Evolutionary conservation across 2,113 vertebrate genomes (phyloP).

Genomic region (Daubentonia madagascariensis): DNA sequence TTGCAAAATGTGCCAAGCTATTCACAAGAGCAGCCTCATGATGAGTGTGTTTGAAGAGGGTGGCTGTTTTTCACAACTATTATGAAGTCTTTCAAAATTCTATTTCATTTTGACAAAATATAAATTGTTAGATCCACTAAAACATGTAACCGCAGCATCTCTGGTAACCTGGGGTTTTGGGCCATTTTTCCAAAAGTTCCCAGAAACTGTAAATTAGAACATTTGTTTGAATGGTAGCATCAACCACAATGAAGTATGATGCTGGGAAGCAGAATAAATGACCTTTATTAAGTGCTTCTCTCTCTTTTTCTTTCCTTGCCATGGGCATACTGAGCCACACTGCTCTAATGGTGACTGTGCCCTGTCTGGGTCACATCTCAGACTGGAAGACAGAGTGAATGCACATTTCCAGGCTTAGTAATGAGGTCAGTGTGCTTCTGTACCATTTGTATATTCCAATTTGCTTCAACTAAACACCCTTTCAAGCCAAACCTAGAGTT

Average conservation of each 20-base stretch:
- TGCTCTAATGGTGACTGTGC: not conserved
- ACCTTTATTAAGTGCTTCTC: not conserved
- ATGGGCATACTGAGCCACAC: not conserved
- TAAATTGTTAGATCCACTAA: conserved; percentile 11
- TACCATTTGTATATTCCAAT: too few relatives aligned
- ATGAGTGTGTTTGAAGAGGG: not conserved
- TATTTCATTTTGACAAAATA: conserved; percentile 63
- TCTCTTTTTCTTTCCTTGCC: not conserved
- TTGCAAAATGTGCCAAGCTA: not conserved
- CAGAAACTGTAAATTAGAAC: conserved; percentile 30
- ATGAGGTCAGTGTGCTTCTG: not conserved
- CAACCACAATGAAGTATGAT: not conserved
- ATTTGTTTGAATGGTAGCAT: not conserved
- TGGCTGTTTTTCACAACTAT: not conserved
- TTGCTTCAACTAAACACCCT: not conserved
- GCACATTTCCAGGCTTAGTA: not conserved
- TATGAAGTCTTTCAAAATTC: conserved; percentile 39
- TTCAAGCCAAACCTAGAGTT: not conserved
- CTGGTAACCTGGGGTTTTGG: conserved; percentile 21
- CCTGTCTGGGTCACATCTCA: not conserved
- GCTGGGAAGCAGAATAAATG: not conserved
- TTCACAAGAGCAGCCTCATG: not conserved
- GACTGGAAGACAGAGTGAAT: not conserved
- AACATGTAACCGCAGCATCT: conserved; percentile 17
- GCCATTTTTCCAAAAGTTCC: conserved; percentile 27